Evolutionary conservation across 1,140 invertebrate species (phyloP), one percentile per base, ranked within the genome.

Genomic region (Gonatopus flavifemur): DNA sequence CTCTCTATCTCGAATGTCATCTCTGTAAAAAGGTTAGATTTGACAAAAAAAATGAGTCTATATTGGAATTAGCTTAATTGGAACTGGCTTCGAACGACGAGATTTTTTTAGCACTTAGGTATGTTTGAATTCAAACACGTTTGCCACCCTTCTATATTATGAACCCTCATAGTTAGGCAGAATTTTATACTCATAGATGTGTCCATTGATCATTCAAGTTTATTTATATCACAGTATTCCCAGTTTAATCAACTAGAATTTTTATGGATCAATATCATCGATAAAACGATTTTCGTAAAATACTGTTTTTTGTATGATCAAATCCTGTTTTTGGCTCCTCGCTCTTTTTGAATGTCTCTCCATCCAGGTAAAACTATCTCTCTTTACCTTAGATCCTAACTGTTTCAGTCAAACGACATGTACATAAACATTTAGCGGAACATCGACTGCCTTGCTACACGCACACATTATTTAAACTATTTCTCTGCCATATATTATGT

Each of bases 281-380:
- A n/a, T n/a, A n/a, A 55, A 59, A 51, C 54, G 59, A 64, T 67
- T 47, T 59, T 60, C 66, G 59, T 66, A 59, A 66, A 62, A 62
- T 61, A 64, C n/a, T n/a, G n/a, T n/a, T n/a, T 64, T 67, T 56
- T 69, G 55, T 66, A 67, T 69, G 68, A 67, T 69, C 64, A 66
- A 39, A 57, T 55, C 60, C 54, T 60, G 50, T 67, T 61, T 59
- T 68, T 59, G 47, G 57, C 59, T n/a, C 62, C 63, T 63, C 61
- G 62, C 61, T 67, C 64, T 67, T n/a, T n/a, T 61, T 70, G 62
- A 70, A 66, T 69, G 64, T 59, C 66, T n/a, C n/a, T 69, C 58
- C 57, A 67, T 57, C 64, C 62, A 69, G 66, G 66, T 70, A 70
- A 70, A 57, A 58, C 62, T 69, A 61, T 70, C 63, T 64, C 64